phyloP scores from a whole-genome alignment of 1,140 invertebrate genomes.

The Manduca sexta region DNA sequence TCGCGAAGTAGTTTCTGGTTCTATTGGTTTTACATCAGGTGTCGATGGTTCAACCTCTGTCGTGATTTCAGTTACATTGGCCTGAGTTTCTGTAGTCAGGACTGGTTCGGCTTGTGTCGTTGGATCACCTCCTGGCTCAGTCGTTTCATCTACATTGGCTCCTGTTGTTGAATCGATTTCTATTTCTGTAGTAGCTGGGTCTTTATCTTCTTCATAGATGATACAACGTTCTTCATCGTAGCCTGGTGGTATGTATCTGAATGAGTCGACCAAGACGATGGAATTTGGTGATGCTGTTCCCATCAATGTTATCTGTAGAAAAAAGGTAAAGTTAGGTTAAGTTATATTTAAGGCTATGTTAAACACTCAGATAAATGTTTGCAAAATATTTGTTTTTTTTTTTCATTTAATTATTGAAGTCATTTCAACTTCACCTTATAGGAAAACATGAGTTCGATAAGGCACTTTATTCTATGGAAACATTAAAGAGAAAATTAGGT shows the following conservation, averaged over 20 bases:
- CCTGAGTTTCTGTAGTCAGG: background rate
- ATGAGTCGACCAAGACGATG: slow-evolving; percentile 26
- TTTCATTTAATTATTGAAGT: too few relatives aligned
- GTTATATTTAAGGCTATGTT: too few relatives aligned
- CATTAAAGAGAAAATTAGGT: too few relatives aligned
- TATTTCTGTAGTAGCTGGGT: background rate
- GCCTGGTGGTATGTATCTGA: slow-evolving; percentile 23
- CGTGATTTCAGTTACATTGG: background rate
- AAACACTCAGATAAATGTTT: too few relatives aligned
- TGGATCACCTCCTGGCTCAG: background rate
- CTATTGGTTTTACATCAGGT: background rate
- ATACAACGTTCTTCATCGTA: slow-evolving; percentile 11
- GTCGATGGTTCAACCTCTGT: background rate
- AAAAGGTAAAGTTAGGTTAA: background rate
- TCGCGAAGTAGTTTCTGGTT: too few relatives aligned
- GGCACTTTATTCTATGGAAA: too few relatives aligned
- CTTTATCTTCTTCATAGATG: slow-evolving; percentile 14
- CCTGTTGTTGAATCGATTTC: background rate
- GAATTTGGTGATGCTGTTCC: slow-evolving; percentile 18
- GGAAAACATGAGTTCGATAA: too few relatives aligned
- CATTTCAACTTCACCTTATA: too few relatives aligned
- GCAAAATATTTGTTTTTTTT: too few relatives aligned
- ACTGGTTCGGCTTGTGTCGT: background rate
- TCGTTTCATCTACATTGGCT: background rate
- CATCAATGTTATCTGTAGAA: slow-evolving; percentile 25